Percentiles rank a stretch among this genome's conserved stretches.
These are phyloP conservation scores for Pseudopleuronectes americanus DNA, from an alignment of 2,797 vertebrate species.

Conservation along the genomic window DNA sequence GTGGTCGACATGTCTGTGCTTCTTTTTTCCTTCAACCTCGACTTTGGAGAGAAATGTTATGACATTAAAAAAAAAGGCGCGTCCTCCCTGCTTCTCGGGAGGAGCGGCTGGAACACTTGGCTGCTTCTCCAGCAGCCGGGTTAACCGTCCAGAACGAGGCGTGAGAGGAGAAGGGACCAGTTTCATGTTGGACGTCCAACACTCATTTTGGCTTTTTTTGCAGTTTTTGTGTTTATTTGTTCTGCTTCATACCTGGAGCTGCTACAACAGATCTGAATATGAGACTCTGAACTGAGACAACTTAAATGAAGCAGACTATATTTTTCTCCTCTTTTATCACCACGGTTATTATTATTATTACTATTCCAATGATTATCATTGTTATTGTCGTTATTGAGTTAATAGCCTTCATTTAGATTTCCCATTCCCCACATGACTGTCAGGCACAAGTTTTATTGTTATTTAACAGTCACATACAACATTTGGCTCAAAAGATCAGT, in stretches of 20 bases:
- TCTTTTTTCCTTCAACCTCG: constrained; percentile 76
- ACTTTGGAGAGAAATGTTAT: constrained; percentile 65
- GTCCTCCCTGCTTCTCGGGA: constrained; percentile 66
- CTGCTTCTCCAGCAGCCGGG: constrained; percentile 54
- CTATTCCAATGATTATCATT: constrained; percentile 52
- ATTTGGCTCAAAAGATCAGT: constrained; percentile 45
- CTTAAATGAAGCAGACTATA: constrained; percentile 35
- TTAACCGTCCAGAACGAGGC: constrained; percentile 74
- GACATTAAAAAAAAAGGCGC: constrained; percentile 41
- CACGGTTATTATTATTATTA: constrained; percentile 41
- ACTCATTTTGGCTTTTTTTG: constrained; percentile 51
- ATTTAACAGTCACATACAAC: constrained; percentile 43
- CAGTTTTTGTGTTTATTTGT: constrained; percentile 45
- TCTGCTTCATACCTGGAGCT: constrained; percentile 64
- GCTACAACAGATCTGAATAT: constrained; percentile 62
- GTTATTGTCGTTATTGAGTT: constrained; percentile 53
- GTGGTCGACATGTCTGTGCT: constrained; percentile 79
- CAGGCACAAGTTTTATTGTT: constrained; percentile 50
- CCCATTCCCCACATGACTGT: constrained; percentile 35
- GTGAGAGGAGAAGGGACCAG: constrained; percentile 60
- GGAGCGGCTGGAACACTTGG: constrained; percentile 55
- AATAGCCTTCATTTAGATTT: constrained; percentile 43
- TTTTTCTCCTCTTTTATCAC: constrained; percentile 50
- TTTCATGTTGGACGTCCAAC: constrained; percentile 62
- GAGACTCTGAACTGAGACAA: constrained; percentile 58